Conservation (phyloP, 2,888 invertebrate species). For the Sturmia bella region DNA sequence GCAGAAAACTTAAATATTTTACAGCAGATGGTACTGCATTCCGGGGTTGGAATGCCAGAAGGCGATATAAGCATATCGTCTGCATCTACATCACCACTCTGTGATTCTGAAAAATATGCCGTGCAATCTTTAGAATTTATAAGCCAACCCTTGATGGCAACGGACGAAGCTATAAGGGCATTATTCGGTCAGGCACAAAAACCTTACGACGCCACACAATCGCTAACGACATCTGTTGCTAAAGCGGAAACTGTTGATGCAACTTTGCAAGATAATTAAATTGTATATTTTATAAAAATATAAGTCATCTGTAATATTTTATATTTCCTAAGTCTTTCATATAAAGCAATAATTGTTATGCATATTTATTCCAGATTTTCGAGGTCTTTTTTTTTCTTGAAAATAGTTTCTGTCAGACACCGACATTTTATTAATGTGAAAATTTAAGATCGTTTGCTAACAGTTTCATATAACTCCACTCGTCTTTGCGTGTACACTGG, state of each 20-base stretch:
- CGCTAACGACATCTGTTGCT: neutral
- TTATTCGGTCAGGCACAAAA: conserved; percentile 80
- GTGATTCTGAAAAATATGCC: conserved; percentile 80
- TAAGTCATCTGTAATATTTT: conserved; percentile 38
- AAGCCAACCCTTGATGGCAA: conserved; percentile 80
- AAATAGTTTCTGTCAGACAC: no score
- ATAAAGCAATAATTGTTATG: conserved; percentile 30
- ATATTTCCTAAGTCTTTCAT: conserved; percentile 18
- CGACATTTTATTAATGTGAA: neutral
- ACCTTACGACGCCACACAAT: conserved; percentile 71
- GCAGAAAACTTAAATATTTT: conserved; percentile 81
- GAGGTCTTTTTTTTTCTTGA: neutral
- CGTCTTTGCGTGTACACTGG: conserved; percentile 90
- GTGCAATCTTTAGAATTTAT: conserved; percentile 78
- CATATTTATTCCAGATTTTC: neutral
- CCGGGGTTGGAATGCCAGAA: conserved; percentile 81
- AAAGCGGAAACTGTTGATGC: conserved; percentile 22
- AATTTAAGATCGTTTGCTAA: conserved; percentile 36
- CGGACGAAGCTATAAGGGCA: conserved; percentile 81
- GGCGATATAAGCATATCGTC: conserved; percentile 77
- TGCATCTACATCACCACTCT: conserved; percentile 77
- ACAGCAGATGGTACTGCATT: conserved; percentile 81
- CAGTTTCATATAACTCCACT: conserved; percentile 86
- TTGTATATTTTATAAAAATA: conserved; percentile 9
- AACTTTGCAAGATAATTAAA: conserved; percentile 23